Evolutionary conservation across 2,113 vertebrate species (phyloP).

Genomic region (Pagrus major): DNA sequence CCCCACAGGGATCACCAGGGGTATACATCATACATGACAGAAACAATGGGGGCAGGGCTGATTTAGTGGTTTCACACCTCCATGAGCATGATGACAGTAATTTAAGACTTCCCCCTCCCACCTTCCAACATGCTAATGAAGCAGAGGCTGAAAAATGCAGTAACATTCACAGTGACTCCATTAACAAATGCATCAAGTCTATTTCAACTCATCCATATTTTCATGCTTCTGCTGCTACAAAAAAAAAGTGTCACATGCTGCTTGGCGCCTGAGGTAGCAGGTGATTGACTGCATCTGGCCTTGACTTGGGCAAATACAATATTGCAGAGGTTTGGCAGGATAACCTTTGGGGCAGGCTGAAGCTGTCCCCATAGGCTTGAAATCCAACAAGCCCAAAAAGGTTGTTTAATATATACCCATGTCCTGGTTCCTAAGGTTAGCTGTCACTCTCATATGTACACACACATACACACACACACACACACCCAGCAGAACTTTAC

Average conservation of each 20-base stretch:
- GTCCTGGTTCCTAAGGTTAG: slow-evolving; percentile 24
- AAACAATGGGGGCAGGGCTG: neutral
- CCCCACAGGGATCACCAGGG: neutral
- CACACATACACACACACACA: slow-evolving; percentile 12
- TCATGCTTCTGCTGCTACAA: slow-evolving; percentile 12
- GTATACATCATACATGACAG: slow-evolving; percentile 20
- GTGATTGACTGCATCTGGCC: slow-evolving; percentile 44
- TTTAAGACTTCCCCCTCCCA: slow-evolving; percentile 9
- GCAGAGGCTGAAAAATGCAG: slow-evolving; percentile 2
- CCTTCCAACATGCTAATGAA: slow-evolving; percentile 27
- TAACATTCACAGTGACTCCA: neutral
- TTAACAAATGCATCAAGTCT: neutral
- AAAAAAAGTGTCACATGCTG: slow-evolving; percentile 24
- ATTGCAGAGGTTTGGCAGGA: slow-evolving; percentile 46
- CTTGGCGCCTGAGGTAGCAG: slow-evolving; percentile 18
- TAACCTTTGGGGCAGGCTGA: slow-evolving; percentile 46
- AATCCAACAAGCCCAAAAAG: slow-evolving; percentile 64
- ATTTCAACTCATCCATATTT: slow-evolving; percentile 25
- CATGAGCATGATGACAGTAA: slow-evolving; percentile 7
- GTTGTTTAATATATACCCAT: slow-evolving; percentile 72
- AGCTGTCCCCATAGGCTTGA: slow-evolving; percentile 54
- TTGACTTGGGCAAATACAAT: slow-evolving; percentile 47
- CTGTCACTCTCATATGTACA: slow-evolving; percentile 35
- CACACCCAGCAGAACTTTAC: slow-evolving; percentile 33
- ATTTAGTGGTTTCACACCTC: slow-evolving; percentile 48